Base-by-base conservation (phyloP, 2,888 invertebrate genomes). In the Acronicta psi region DNA sequence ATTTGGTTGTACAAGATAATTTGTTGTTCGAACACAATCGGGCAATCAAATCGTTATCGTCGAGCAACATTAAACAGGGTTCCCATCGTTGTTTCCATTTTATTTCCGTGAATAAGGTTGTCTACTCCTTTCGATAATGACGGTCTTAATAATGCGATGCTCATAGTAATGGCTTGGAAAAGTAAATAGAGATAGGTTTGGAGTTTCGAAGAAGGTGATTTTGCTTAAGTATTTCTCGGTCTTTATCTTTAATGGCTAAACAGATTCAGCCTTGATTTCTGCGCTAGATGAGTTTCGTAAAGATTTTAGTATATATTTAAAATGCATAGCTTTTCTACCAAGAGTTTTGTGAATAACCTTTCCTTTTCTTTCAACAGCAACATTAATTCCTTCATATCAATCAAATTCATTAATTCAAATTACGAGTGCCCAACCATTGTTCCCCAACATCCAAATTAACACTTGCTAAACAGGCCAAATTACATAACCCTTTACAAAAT, bases 31-130 rank as follows among this genome's bases (percentile, higher is more conserved):
- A 59, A 73, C 63, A 68, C 53, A 77, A 73, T 71, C 71, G 62
- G 53, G 61, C 60, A 73, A 73, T 78, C 71, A 78, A 75, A 78
- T 76, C 59, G 77, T 72, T 76, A 77, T 74, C 78, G 75, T 73
- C 51, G 67, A 71, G 73, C 58, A 66, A 71, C 77, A 73, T 78
- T 78, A 76, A 71, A 60, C 76, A 75, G 68, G 69, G 68, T 77
- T 77, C 69, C 69, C 73, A 79, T 73, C 70, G 74, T 70, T 73
- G 67, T 73, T 73, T 65, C 63, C 62, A 69, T 63, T 75, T 75
- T 63, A 66, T 78, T 73, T 76, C 77, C 64, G 54, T 69, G 57
- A 73, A 78, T 69, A 66, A 76, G 52, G 60, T 57, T 64, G 61
- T 76, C 69, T 69, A 66, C 69, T 69, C 61, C 64, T 60, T 72